Conservation (phyloP, 1,140 invertebrate species). For the Zaprionus ornatus region DNA sequence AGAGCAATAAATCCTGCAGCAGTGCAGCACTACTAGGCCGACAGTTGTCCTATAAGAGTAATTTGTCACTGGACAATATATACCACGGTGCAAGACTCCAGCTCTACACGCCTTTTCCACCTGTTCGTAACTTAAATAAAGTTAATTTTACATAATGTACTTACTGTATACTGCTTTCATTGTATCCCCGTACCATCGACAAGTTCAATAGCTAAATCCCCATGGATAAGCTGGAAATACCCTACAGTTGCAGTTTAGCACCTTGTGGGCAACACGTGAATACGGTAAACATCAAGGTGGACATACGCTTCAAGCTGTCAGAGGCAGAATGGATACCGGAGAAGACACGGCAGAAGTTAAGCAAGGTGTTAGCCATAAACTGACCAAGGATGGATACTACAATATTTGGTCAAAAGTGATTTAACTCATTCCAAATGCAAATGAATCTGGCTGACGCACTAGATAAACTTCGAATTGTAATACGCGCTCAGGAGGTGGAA, state of each 20-base stretch:
- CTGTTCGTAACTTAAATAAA: slow-evolving; percentile 85
- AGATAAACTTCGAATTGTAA: slow-evolving; percentile 91
- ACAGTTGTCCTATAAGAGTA: slow-evolving; percentile 87
- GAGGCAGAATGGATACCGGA: slow-evolving; percentile 93
- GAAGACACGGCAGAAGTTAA: slow-evolving; percentile 85
- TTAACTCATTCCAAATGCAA: slow-evolving; percentile 94
- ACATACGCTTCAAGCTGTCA: slow-evolving; percentile 92
- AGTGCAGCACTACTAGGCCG: slow-evolving; percentile 62
- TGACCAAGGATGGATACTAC: slow-evolving; percentile 94
- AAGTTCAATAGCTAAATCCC: slow-evolving; percentile 92
- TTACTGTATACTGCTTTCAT: not conserved
- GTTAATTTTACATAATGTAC: not conserved
- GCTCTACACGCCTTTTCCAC: slow-evolving; percentile 88
- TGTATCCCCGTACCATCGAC: slow-evolving; percentile 82
- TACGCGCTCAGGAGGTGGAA: slow-evolving; percentile 86
- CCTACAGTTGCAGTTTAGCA: slow-evolving; percentile 91
- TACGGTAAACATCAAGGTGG: slow-evolving; percentile 95
- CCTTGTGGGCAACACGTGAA: slow-evolving; percentile 97
- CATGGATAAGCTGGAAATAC: slow-evolving; percentile 91
- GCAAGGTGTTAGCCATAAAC: slow-evolving; percentile 85
- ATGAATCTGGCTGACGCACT: slow-evolving; percentile 96
- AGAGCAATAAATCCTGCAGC: slow-evolving; percentile 46
- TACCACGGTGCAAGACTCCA: slow-evolving; percentile 90
- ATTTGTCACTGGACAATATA: slow-evolving; percentile 89
- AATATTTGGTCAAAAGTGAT: slow-evolving; percentile 94